These are phyloP conservation scores for Drosophila fungiperda DNA, from an alignment of 2,888 invertebrate species.

Conservation along the genomic window DNA sequence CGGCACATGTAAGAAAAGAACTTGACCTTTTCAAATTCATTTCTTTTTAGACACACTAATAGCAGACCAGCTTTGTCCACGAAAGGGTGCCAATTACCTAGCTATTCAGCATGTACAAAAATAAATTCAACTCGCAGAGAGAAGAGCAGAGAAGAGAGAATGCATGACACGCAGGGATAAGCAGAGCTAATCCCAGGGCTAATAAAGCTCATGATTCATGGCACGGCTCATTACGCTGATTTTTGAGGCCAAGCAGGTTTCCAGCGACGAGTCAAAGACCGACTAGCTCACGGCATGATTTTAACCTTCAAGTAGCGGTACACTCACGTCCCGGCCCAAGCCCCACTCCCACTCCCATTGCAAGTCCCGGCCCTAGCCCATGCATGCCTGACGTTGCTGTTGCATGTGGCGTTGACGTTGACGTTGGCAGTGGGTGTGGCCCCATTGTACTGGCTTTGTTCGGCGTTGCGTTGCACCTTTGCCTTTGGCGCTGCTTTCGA, in stretches of 20 bases:
- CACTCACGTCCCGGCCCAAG: constrained; percentile 12
- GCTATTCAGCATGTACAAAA: constrained; percentile 42
- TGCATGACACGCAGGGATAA: constrained; percentile 33
- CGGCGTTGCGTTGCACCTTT: constrained; percentile 58
- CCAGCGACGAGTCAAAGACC: constrained; percentile 53
- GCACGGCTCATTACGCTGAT: constrained; percentile 57
- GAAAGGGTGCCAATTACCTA: constrained; percentile 30
- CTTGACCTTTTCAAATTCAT: constrained; percentile 45
- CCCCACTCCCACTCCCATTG: constrained; percentile 1
- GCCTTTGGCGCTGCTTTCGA: constrained; percentile 63
- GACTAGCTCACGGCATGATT: constrained; percentile 51
- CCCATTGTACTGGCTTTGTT: constrained; percentile 61
- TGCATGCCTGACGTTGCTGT: constrained; percentile 22
- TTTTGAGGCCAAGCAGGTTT: constrained; percentile 32
- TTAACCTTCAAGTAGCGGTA: constrained; percentile 60
- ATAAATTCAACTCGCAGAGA: constrained; percentile 3
- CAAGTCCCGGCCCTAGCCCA: constrained; percentile 14
- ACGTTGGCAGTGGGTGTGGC: constrained; percentile 52
- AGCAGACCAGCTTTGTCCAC: constrained; percentile 10
- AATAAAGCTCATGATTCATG: constrained; percentile 63
- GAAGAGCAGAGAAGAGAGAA: constrained; percentile 12
- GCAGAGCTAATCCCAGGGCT: constrained; percentile 36
- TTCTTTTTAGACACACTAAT: constrained; percentile 11
- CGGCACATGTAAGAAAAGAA: not conserved
- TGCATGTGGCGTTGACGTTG: constrained; percentile 27